Percentiles rank a stretch among this genome's conserved stretches.
Evolutionary conservation across 2,888 invertebrate species (phyloP).

Genomic region (Shargacucullia verbasci): DNA sequence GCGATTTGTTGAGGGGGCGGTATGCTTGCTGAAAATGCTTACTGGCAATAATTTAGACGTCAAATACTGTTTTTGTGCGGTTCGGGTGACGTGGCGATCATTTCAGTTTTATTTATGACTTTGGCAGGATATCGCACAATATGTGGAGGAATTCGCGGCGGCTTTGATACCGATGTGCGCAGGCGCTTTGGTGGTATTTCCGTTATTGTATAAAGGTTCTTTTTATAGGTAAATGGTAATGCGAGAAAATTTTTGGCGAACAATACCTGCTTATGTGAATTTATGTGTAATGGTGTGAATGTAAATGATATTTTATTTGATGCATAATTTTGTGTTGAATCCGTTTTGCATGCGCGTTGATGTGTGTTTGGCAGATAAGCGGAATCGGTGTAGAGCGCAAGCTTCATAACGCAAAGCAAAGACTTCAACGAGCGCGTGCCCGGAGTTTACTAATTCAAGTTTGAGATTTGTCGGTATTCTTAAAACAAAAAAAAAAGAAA

Average conservation of each 20-base stretch:
- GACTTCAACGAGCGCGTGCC: slow-evolving; percentile 76
- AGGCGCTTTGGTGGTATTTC: slow-evolving; percentile 85
- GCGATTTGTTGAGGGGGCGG: slow-evolving; percentile 83
- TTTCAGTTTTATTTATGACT: slow-evolving; percentile 87
- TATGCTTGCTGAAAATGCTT: slow-evolving; percentile 80
- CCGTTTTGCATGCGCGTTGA: not conserved
- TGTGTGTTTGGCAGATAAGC: not conserved
- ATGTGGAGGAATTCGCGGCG: slow-evolving; percentile 81
- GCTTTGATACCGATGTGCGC: slow-evolving; percentile 75
- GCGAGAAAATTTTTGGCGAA: slow-evolving; percentile 44
- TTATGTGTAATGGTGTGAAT: slow-evolving; percentile 34
- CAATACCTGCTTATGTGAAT: slow-evolving; percentile 41
- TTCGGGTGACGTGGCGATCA: slow-evolving; percentile 78
- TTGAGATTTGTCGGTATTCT: too few species aligned
- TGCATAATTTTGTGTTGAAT: slow-evolving; percentile 3
- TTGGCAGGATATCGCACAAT: slow-evolving; percentile 80
- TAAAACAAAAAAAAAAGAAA: too few species aligned
- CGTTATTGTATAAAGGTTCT: slow-evolving; percentile 74
- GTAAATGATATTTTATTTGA: slow-evolving; percentile 29
- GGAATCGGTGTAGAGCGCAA: slow-evolving; percentile 1
- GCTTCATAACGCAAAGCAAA: slow-evolving; percentile 58
- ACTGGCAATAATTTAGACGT: slow-evolving; percentile 89
- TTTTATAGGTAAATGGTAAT: slow-evolving; percentile 53
- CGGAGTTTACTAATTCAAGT: not conserved
- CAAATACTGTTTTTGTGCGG: slow-evolving; percentile 83